phyloP scores from a whole-genome alignment of 2,797 vertebrate species.

The Peromyscus melanophrys region DNA sequence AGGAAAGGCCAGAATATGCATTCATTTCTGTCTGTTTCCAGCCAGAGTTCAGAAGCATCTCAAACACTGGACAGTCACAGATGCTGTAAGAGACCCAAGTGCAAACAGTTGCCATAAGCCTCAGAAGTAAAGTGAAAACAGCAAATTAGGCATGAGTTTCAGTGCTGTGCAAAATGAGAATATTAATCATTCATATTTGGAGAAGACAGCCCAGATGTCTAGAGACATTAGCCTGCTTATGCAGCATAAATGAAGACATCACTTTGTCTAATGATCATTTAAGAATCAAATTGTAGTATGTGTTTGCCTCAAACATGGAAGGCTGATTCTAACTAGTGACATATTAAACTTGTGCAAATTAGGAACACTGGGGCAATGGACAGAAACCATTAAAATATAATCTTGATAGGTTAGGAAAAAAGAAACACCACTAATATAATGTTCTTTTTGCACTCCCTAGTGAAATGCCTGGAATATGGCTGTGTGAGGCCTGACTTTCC shows the following conservation, averaged over 20 bases:
- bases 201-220: constrained; percentile 65
- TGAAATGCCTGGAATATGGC: neutral
- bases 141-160: constrained; percentile 34
- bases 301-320: constrained; percentile 41
- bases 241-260: constrained; percentile 61
- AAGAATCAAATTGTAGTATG: constrained; percentile 55
- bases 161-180: constrained; percentile 55
- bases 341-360: constrained; percentile 8
- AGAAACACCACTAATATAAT: neutral
- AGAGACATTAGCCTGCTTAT: constrained; percentile 65
- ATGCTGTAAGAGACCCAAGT: neutral
- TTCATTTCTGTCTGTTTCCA: neutral
- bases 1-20: neutral
- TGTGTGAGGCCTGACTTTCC: constrained; percentile 19
- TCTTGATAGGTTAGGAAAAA: neutral
- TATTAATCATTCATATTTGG: constrained; percentile 68
- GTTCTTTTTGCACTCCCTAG: neutral
- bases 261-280: constrained; percentile 67
- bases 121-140: neutral
- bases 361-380: neutral
- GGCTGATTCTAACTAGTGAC: constrained; percentile 4
- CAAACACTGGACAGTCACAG: neutral
- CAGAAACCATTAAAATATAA: neutral
- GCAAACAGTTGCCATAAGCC: neutral
- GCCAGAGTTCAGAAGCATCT: neutral